phyloP scores from a whole-genome alignment of 2,797 vertebrate genomes.

The Myotis planiceps region DNA sequence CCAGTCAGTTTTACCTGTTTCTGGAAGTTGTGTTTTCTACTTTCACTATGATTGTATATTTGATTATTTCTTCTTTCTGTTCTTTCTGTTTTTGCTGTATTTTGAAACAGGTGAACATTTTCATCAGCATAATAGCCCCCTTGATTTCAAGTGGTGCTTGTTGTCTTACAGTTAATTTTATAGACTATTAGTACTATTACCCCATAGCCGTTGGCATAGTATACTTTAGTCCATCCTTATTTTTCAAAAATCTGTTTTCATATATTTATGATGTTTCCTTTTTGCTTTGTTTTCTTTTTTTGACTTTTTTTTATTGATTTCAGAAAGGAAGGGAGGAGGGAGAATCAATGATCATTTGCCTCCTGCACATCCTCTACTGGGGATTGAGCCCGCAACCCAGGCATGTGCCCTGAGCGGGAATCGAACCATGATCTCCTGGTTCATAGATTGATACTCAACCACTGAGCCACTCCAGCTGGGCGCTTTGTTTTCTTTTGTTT shows the following conservation, averaged over 20 bases:
- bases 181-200: not conserved
- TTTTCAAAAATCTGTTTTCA: not conserved
- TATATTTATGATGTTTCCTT: not conserved
- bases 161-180: not conserved
- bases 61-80: not conserved
- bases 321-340: too few species aligned
- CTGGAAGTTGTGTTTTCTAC: not conserved
- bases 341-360: too few species aligned
- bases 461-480: too few species aligned
- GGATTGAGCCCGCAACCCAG: too few species aligned
- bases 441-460: too few species aligned
- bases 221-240: not conserved
- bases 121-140: not conserved
- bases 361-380: too few species aligned
- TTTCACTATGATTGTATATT: not conserved
- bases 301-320: too few species aligned
- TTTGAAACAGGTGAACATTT: not conserved
- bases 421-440: too few species aligned
- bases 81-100: not conserved
- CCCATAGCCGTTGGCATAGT: not conserved
- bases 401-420: too few species aligned
- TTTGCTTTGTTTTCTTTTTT: not conserved
- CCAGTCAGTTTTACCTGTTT: not conserved
- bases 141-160: not conserved
- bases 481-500: not conserved